Evolutionary conservation across 1,140 invertebrate genomes (phyloP).

Genomic region (Oedothorax gibbosus): DNA sequence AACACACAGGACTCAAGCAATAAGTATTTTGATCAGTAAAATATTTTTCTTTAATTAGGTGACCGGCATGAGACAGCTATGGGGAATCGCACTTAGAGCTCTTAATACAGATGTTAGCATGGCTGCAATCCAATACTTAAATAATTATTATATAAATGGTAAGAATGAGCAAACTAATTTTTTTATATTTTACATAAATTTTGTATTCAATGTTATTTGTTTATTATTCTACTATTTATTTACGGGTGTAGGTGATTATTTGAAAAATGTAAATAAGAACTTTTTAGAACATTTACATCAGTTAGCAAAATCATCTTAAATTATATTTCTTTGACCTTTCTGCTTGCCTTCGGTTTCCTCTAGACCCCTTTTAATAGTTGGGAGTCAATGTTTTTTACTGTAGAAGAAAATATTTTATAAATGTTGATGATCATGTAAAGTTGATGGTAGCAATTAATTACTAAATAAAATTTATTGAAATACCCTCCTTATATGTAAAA

Average conservation of each 20-base stretch:
- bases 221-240: not conserved
- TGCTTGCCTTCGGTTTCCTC: too few relatives aligned
- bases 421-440: too few relatives aligned
- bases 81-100: conserved; percentile 90
- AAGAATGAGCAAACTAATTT: not conserved
- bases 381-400: too few relatives aligned
- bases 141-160: conserved; percentile 88
- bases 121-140: conserved; percentile 92
- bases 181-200: not conserved
- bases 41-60: conserved; percentile 63
- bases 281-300: not conserved
- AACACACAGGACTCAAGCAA: too few relatives aligned
- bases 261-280: not conserved
- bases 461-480: too few relatives aligned
- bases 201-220: not conserved
- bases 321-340: too few relatives aligned
- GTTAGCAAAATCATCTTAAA: not conserved
- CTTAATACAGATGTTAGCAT: conserved; percentile 93
- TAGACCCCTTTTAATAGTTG: too few relatives aligned
- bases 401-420: too few relatives aligned
- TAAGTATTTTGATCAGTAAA: not conserved
- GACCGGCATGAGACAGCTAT: conserved; percentile 90
- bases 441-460: too few relatives aligned
- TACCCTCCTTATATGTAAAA: too few relatives aligned
- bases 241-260: not conserved